Base-by-base conservation (phyloP, 1,140 invertebrate species). In the Drosophila tsacasi region DNA sequence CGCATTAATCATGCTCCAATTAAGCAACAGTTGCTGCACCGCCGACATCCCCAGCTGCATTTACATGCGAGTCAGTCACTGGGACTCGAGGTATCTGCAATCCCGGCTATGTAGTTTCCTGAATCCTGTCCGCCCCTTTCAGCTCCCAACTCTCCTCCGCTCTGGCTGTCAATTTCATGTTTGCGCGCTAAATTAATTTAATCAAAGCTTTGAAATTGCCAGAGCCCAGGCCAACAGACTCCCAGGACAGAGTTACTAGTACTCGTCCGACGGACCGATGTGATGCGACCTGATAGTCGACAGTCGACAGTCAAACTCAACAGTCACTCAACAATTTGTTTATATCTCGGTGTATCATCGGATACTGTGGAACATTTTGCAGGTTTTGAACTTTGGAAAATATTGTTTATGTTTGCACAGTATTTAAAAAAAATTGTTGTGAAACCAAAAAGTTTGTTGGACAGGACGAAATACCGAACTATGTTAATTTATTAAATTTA, bases 161-260 rank as follows among this genome's bases (percentile, higher is more conserved):
- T 47, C 47, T 35, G 21, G 30, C 55, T 80, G 73, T 76, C 84
- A 81, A 90, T 90, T 89, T 81, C 75, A 73, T 85, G 82, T 90
- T 90, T 85, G 79, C 71, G 86, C 81, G 85, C 75, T 82, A 85
- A 89, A 89, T 89, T 90, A 89, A 89, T 89, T 89, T 89, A 90
- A 85, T 82, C 71, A 76, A 74, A 76, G 81, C 85, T 79, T 81
- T 79, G 80, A 62, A 87, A 63, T 66, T 71, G 63, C 54, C 67
- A 75, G 46, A 30, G 23, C 8, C 54, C 54, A 21, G 59, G 27
- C 67, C 49, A 61, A 73, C 67, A 73, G 55, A 73, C 64, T 72
- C 55, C 66, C 68, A 81, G 69, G 69, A 60, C 54, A 54, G 25
- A 66, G 58, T 76, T 62, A 77, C 63, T 71, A 50, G 47, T 40